These are phyloP conservation scores for Heliconius melpomene DNA, from an alignment of 1,140 invertebrate species.

Conservation along the genomic window DNA sequence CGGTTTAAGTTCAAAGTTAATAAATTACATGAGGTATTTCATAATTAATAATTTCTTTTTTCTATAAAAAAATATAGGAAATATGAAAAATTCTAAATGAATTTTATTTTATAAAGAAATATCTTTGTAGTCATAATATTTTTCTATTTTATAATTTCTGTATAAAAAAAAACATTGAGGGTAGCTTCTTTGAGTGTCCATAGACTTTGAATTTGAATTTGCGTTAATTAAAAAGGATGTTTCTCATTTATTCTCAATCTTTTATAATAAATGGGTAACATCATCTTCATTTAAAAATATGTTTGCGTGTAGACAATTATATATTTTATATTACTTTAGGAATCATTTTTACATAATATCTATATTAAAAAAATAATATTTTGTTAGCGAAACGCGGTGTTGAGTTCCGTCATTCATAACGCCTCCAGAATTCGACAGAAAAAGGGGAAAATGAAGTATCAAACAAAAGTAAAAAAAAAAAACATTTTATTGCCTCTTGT, in stretches of 20 bases:
- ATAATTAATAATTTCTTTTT: background rate
- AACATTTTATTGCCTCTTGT: too few relatives aligned
- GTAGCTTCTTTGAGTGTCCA: background rate
- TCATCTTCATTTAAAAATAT: background rate
- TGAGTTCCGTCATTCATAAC: too few relatives aligned
- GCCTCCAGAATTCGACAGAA: too few relatives aligned
- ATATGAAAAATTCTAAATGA: conserved; percentile 4
- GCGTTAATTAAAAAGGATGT: conserved; percentile 13
- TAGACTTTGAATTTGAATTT: conserved; percentile 16
- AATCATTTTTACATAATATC: too few relatives aligned
- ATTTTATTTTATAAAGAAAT: background rate
- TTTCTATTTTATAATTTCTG: background rate
- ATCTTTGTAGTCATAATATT: background rate
- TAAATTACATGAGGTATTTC: background rate
- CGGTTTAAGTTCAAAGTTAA: background rate
- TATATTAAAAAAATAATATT: too few relatives aligned
- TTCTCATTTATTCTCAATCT: conserved; percentile 12
- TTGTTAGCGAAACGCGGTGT: too few relatives aligned
- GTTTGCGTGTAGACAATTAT: background rate
- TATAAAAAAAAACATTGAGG: background rate
- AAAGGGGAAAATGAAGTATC: too few relatives aligned
- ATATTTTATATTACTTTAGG: background rate
- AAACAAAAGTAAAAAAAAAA: too few relatives aligned
- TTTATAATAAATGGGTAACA: background rate
- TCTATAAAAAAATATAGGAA: background rate